These are phyloP conservation scores for Silurus aristotelis DNA, from an alignment of 2,797 vertebrate species.

Conservation along the genomic window DNA sequence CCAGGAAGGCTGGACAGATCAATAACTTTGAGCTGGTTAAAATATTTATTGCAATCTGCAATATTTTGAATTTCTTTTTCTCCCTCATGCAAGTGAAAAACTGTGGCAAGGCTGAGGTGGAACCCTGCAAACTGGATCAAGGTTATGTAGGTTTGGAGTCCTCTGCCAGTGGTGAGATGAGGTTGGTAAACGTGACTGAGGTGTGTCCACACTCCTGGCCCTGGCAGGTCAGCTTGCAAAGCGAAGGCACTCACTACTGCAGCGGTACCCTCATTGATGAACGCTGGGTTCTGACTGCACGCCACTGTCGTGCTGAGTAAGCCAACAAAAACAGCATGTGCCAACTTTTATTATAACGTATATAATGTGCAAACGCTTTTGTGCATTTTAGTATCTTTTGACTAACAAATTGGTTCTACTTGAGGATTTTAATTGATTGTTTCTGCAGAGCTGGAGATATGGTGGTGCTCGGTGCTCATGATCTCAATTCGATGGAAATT, in stretches of 20 bases:
- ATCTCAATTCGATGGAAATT: conserved; percentile 53
- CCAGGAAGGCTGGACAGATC: background rate
- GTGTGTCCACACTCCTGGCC: conserved; percentile 71
- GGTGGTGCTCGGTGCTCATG: conserved; percentile 66
- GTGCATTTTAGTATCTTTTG: background rate
- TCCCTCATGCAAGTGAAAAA: background rate
- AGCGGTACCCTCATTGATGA: conserved; percentile 65
- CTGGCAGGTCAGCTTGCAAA: conserved; percentile 75
- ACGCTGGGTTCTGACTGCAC: conserved; percentile 66
- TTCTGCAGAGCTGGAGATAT: conserved; percentile 62
- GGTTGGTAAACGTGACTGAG: conserved; percentile 57
- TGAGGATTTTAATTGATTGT: background rate
- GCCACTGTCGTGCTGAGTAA: conserved; percentile 66
- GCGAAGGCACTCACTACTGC: conserved; percentile 66
- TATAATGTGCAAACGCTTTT: too few relatives aligned
- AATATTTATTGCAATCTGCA: background rate
- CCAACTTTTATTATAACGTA: background rate
- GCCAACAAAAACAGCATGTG: background rate
- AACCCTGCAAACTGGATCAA: conserved; percentile 46
- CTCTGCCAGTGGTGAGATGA: background rate
- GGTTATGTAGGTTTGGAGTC: conserved; percentile 14
- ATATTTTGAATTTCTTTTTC: too few relatives aligned
- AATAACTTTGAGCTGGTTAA: background rate
- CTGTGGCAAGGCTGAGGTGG: conserved; percentile 59
- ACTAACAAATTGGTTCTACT: background rate